Base-by-base conservation (phyloP, 2,888 invertebrate species). In the Pseudoips prasinana region DNA sequence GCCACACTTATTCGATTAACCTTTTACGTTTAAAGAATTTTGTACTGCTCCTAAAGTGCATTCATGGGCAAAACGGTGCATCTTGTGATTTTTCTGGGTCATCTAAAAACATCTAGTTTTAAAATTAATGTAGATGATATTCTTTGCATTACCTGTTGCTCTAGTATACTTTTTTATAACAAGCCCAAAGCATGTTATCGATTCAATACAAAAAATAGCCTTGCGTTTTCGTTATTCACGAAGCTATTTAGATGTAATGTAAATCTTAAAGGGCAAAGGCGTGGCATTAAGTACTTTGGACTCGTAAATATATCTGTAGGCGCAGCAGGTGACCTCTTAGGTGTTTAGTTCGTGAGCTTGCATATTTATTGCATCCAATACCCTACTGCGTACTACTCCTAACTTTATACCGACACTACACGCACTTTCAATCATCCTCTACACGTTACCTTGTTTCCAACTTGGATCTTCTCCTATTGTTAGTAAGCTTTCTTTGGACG, bases 261-360 rank as follows among this genome's bases (percentile, higher is more conserved):
- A 77, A 78, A 78, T 77, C 64, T 61, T 67, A 85, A 84, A 84
- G 82, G 81, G 85, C 76, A 80, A 62, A 78, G 81, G 84, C 82
- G 82, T 75, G 79, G 73, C 64, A 58, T 65, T 70, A 67, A 66
- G 58, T 73, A 69, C 66, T 60, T 50, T 33, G 47, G 33, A 39
- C 57, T 75, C 70, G 73, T 83, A 79, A 84, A 81, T 78, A 75
- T 75, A 76, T 84, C 77, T 78, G 75, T 74, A 72, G 73, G 72
- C 82, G 64, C 84, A 85, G 83, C 84, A 73, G 83, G 82, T 77
- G 77, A 85, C 82, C 82, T 78, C 76, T 77, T 71, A 69, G 75
- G 72, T 72, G 80, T 80, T 78, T 78, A 76, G 76, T 78, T 79
- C 79, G 72, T 72, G 73, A 69, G 62, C 58, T 58, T 68, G 68